A percentile compares a stretch with the other conserved stretches of the same genome.
These are phyloP conservation scores for Hypothenemus hampei DNA, from an alignment of 1,140 invertebrate species.

Conservation along the genomic window DNA sequence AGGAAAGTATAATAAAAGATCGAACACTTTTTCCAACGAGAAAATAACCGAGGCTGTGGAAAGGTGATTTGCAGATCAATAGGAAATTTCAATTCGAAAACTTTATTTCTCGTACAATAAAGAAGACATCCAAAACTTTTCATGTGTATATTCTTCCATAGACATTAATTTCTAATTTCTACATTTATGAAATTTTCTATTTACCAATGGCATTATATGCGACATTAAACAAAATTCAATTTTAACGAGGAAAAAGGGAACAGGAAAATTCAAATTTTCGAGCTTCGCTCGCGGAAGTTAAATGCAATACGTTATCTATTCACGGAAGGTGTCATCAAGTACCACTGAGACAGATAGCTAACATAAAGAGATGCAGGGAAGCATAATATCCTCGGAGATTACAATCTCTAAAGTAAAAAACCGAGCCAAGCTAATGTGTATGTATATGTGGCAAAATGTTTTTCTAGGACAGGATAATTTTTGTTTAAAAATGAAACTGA, in stretches of 20 bases:
- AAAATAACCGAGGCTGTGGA: no score
- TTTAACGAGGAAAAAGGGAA: not conserved
- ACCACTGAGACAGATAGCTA: conserved; percentile 32
- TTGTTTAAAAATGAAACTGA: conserved; percentile 1
- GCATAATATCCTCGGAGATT: conserved; percentile 30
- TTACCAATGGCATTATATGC: not conserved
- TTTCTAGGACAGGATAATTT: conserved; percentile 9
- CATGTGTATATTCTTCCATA: no score
- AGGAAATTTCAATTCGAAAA: no score
- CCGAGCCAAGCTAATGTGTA: conserved; percentile 25
- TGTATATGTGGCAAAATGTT: conserved; percentile 12
- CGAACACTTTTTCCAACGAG: no score
- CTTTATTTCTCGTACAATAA: no score
- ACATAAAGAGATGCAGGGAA: conserved; percentile 31
- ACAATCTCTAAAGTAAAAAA: conserved; percentile 32
- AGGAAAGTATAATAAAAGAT: no score
- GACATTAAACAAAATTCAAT: conserved; percentile 3
- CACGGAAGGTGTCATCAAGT: conserved; percentile 31
- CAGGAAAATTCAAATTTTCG: conserved; percentile 10
- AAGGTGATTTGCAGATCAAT: no score
- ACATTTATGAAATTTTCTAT: no score
- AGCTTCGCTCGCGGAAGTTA: conserved; percentile 17
- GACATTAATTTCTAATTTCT: no score
- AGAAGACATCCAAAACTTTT: no score
- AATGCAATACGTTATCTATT: conserved; percentile 29